Evolutionary conservation across 2,888 invertebrate genomes (phyloP), one percentile per base, ranked within the genome.

Genomic region (Laspeyria flexula): DNA sequence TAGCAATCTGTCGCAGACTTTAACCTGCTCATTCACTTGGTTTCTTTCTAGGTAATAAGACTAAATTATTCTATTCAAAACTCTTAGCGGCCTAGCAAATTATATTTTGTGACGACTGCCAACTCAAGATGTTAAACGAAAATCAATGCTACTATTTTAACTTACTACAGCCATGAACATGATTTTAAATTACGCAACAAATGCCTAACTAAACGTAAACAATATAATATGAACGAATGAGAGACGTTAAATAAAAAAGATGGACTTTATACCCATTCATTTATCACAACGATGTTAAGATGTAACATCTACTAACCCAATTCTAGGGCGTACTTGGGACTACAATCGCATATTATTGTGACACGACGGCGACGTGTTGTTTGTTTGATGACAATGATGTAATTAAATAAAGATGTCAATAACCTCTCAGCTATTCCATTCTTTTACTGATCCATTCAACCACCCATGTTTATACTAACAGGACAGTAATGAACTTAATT

Each of bases 331-430:
- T 29, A 34, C 30, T 37, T 18, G 12, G 21, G 9, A 31, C 1
- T 15, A 43, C 31, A 33, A 31, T 43, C 25, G 42, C 7, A 9
- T 31, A 31, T 38, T 34, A 43, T 40, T 39, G 15, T 50, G 60
- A 49, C 23, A 40, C 43, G 29, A 45, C 4, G n/a, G 23, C 15
- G 18, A 25, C 31, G 25, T 9, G 27, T 43, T 12, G 34, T 43
- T 63, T 41, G 43, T 55, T 53, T 44, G 12, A 60, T 57, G 44
- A 55, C 47, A 58, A 53, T 58, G 35, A 58, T 47, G 47, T 54
- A 48, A 53, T 55, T 56, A 49, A 50, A 40, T 27, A 55, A 48
- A 30, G 15, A 39, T 43, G 62, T 60, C 65, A 64, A 61, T 42
- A 49, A 61, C 65, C 55, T 55, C 44, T 30, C 11, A 30, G 42